Percentiles rank a stretch among this genome's conserved stretches.
These are phyloP conservation scores for Pycnomerus fuliginosus DNA, from an alignment of 2,888 invertebrate species.

Conservation along the genomic window DNA sequence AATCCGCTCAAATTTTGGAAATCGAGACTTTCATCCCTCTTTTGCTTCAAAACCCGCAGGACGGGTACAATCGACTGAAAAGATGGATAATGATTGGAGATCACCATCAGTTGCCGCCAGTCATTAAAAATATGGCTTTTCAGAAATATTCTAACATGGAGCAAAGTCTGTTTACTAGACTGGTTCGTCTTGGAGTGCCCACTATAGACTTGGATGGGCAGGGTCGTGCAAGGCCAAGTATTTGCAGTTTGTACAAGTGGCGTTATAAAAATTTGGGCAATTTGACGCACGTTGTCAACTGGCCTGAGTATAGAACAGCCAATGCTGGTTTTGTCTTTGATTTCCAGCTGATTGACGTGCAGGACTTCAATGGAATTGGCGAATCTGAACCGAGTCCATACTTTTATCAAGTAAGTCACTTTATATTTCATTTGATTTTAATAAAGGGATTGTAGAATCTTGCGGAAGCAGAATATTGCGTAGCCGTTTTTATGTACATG, in stretches of 20 bases:
- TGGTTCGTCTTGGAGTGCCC: constrained; percentile 95
- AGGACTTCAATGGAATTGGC: constrained; percentile 94
- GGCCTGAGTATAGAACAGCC: constrained; percentile 82
- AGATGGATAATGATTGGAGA: constrained; percentile 99
- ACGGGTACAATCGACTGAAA: constrained; percentile 93
- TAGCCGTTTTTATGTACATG: constrained; percentile 99
- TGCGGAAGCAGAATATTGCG: constrained; percentile 91
- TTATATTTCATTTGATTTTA: constrained; percentile 4
- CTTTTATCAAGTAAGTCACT: constrained; percentile 91
- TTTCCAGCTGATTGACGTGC: constrained; percentile 95
- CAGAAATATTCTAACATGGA: constrained; percentile 99
- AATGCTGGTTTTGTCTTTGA: constrained; percentile 93
- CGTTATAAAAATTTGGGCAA: constrained; percentile 95
- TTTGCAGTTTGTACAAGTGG: constrained; percentile 95
- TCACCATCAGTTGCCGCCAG: constrained; percentile 98
- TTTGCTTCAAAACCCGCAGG: constrained; percentile 96
- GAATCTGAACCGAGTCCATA: constrained; percentile 98
- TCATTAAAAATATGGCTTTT: constrained; percentile 99
- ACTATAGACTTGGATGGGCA: constrained; percentile 97
- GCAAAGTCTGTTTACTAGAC: constrained; percentile 94
- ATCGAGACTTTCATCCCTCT: constrained; percentile 99
- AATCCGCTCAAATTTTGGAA: constrained; percentile 97
- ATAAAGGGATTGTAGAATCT: constrained; percentile 62
- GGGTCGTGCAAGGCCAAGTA: constrained; percentile 89
- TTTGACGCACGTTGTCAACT: constrained; percentile 80